Percentiles rank a stretch among this genome's conserved stretches.
These are phyloP conservation scores for Thymelicus sylvestris DNA, from an alignment of 2,888 invertebrate species.

Conservation along the genomic window DNA sequence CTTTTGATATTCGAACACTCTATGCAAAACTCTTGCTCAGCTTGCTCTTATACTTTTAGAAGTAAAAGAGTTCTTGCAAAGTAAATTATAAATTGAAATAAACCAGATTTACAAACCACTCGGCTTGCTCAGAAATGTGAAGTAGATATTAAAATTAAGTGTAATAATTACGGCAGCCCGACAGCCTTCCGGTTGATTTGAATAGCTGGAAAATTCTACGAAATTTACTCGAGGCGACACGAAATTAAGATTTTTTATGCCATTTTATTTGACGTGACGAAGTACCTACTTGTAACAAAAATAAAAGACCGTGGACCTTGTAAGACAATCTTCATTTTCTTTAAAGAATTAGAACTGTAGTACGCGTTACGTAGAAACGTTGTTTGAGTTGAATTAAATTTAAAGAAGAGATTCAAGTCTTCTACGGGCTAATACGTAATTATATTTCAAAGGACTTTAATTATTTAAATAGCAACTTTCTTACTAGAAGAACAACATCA, in stretches of 20 bases:
- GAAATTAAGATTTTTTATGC: slow-evolving; percentile 19
- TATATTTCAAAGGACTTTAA: slow-evolving; percentile 1
- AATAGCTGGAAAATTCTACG: slow-evolving; percentile 29
- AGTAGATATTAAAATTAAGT: slow-evolving; percentile 34
- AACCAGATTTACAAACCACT: slow-evolving; percentile 21
- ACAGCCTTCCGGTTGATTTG: slow-evolving; percentile 30
- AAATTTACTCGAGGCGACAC: slow-evolving; percentile 27
- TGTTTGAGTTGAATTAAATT: not conserved
- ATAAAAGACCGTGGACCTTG: not conserved
- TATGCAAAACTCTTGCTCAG: not conserved
- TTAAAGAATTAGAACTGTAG: not conserved
- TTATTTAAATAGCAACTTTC: not conserved
- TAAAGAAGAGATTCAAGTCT: not conserved
- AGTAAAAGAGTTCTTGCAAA: not conserved
- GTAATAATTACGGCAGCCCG: slow-evolving; percentile 32
- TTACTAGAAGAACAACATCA: not conserved
- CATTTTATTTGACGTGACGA: not conserved
- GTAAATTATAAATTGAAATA: slow-evolving; percentile 7
- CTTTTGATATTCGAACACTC: not conserved
- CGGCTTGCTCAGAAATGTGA: slow-evolving; percentile 28
- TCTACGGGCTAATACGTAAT: not conserved
- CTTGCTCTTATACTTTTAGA: slow-evolving; percentile 4
- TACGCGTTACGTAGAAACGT: not conserved
- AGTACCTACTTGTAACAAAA: not conserved
- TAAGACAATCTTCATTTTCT: not conserved